phyloP scores from a whole-genome alignment of 1,140 invertebrate species.

The Cherax destructor region DNA sequence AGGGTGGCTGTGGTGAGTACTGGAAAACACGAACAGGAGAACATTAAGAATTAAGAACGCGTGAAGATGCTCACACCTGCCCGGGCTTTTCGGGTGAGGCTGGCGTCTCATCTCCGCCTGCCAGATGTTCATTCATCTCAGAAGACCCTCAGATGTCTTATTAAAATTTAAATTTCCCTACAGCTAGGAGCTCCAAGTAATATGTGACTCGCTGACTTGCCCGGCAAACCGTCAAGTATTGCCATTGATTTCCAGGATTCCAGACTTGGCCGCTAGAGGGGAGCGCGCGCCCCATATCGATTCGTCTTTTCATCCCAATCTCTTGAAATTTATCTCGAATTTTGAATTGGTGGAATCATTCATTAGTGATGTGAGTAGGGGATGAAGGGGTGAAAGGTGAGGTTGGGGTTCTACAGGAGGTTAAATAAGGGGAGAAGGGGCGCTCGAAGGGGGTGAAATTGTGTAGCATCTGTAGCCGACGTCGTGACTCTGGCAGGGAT shows the following conservation, averaged over 20 bases:
- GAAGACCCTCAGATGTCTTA: not conserved
- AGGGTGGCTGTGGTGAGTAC: too few relatives aligned
- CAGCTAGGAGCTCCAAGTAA: constrained; percentile 15
- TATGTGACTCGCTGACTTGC: constrained; percentile 54
- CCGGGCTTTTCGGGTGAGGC: not conserved
- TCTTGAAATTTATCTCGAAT: not conserved
- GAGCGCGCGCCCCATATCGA: constrained; percentile 58
- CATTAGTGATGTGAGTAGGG: not conserved
- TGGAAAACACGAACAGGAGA: too few relatives aligned
- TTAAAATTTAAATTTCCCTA: constrained; percentile 36
- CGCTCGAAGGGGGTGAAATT: too few relatives aligned
- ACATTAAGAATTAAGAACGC: too few relatives aligned
- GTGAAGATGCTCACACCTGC: not conserved
- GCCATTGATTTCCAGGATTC: constrained; percentile 64
- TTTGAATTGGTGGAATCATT: not conserved
- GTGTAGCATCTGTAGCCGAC: not conserved
- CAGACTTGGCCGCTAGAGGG: constrained; percentile 46
- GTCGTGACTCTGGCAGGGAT: not conserved
- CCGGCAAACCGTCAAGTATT: constrained; percentile 58
- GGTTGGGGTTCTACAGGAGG: too few relatives aligned
- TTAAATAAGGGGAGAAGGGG: too few relatives aligned
- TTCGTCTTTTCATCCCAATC: constrained; percentile 27
- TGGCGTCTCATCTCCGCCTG: not conserved
- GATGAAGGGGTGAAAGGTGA: too few relatives aligned
- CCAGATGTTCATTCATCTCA: constrained; percentile 1